Evolutionary conservation across 2,888 invertebrate species (phyloP).

Genomic region (Thysanoteuthis rhombus): DNA sequence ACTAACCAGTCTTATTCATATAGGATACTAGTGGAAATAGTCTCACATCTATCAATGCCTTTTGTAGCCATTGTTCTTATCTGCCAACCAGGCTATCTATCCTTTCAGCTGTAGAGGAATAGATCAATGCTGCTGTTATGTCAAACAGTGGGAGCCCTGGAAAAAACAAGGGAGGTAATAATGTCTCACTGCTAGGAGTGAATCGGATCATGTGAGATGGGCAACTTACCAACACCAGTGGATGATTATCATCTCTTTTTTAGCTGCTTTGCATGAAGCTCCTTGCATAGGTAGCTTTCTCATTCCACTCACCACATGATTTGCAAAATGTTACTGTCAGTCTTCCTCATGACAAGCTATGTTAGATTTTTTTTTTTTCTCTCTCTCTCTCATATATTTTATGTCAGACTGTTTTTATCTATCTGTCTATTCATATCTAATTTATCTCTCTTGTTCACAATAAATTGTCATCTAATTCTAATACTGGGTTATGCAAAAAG

Average conservation of each 20-base stretch:
- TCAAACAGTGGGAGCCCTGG: not conserved
- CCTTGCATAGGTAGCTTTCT: too few relatives aligned
- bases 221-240: too few relatives aligned
- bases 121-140: not conserved
- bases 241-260: too few relatives aligned
- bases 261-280: too few relatives aligned
- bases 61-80: not conserved
- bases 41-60: not conserved
- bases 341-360: too few relatives aligned
- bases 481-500: too few relatives aligned
- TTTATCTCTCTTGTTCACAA: not conserved
- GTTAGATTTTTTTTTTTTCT: too few relatives aligned
- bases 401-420: not conserved
- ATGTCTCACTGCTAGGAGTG: not conserved
- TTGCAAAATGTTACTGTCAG: too few relatives aligned
- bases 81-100: not conserved
- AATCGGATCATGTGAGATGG: not conserved
- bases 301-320: too few relatives aligned
- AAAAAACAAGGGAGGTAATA: not conserved
- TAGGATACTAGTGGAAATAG: too few relatives aligned
- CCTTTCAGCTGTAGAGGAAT: not conserved
- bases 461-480: too few relatives aligned
- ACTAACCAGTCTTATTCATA: too few relatives aligned
- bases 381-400: fast-evolving
- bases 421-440: not conserved